Evolutionary conservation across 53 echinoderm and acorn worm genomes (phyloP).

Genomic region (Luidia sarsii): DNA sequence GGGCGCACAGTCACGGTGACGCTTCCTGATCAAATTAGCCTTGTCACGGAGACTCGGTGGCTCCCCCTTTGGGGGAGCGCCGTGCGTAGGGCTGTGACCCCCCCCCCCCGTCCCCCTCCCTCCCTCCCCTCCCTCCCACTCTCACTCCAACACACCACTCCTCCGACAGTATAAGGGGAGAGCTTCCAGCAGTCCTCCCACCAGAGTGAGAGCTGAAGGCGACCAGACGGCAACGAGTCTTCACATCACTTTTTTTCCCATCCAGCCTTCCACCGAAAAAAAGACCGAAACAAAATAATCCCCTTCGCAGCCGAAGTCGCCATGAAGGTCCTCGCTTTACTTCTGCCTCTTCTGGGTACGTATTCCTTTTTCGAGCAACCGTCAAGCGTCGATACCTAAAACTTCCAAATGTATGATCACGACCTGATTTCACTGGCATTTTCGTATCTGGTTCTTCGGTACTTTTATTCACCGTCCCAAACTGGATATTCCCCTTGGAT

Average conservation of each 20-base stretch:
- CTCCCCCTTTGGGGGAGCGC: neutral
- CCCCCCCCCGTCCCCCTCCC: neutral
- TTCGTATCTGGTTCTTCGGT: too few species aligned
- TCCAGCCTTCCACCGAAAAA: too few species aligned
- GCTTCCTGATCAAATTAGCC: constrained; percentile 11
- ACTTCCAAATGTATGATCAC: too few species aligned
- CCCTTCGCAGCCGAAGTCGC: neutral
- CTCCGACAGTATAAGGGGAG: constrained; percentile 23
- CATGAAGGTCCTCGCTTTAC: neutral
- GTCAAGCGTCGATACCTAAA: too few species aligned
- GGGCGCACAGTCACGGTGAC: neutral
- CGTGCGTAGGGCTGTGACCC: neutral
- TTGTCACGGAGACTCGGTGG: neutral
- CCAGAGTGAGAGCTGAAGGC: neutral
- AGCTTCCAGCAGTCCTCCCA: neutral
- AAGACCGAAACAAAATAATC: too few species aligned
- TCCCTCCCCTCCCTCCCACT: too few species aligned
- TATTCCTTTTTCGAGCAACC: neutral
- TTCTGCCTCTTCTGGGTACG: constrained; percentile 40
- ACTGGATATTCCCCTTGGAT: too few species aligned
- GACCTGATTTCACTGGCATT: too few species aligned
- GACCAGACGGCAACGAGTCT: neutral
- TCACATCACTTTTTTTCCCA: too few species aligned
- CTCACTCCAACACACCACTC: too few species aligned
- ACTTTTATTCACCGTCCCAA: too few species aligned